Evolutionary conservation across 2,797 vertebrate genomes (phyloP), one percentile per base, ranked within the genome.

Genomic region (Danio kyathit): DNA sequence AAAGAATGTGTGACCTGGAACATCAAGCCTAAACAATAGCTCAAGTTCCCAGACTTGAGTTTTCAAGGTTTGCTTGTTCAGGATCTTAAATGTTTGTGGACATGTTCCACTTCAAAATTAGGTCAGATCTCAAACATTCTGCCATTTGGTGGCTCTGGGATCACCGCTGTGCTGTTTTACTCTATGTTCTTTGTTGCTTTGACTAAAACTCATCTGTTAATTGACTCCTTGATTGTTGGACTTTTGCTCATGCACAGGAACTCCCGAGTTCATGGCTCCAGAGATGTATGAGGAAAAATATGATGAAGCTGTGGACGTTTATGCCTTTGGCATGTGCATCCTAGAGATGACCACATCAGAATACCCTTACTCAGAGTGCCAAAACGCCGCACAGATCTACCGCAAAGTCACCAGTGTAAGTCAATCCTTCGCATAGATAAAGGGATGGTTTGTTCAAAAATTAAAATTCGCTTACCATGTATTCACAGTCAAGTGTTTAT

Each of bases 221-320:
- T 29, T 29, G 29, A 1, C 29, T 29, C 29, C 3, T 1, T 40
- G 10, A 7, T 63, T 63, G 48, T 48, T 48, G 12, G 46, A 2
- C 0, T 51, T 29, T 66, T 64, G 19, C 4, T 83, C 64, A 4
- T 0, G 83, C 84, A 13, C 90, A 99, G 97, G 97, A 51, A 99
- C 97, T 16, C 97, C 97, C 0, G 97, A 99, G 88, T 98, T 99
- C 91, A 99, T 98, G 97, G 97, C 97, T 0, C 97, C 97, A 0
- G 97, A 99, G 92, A 99, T 99, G 97, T 99, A 99, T 0, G 97
- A 99, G 85, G 97, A 99, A 89, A 96, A 96, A 83, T 99, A 99
- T 0, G 95, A 99, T 0, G 97, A 99, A 88, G 96, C 96, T 0
- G 97, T 99, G 88, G 97, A 99, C 0, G 94, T 99, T 17, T 99